Percentiles rank a stretch among this genome's conserved stretches.
Evolutionary conservation across 2,888 invertebrate species (phyloP).

Genomic region (Eudasyphora cyanicolor): DNA sequence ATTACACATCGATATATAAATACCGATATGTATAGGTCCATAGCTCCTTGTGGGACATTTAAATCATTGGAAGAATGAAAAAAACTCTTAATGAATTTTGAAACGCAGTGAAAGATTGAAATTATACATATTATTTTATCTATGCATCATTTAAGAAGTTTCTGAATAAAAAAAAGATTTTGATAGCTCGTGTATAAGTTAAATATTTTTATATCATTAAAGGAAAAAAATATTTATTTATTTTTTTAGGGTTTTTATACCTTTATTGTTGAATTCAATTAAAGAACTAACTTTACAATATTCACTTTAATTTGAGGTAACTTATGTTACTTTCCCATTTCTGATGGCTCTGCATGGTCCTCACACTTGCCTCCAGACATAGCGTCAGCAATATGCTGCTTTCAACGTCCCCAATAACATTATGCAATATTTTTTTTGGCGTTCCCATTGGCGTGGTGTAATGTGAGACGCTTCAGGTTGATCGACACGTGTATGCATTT

Average conservation of each 20-base stretch:
- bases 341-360: not conserved
- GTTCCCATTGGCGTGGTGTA: not conserved
- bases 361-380: not conserved
- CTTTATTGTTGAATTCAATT: not conserved
- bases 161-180: too few species aligned
- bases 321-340: not conserved
- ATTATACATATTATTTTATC: too few species aligned
- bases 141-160: too few species aligned
- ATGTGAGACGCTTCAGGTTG: conserved; percentile 1
- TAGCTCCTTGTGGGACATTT: too few species aligned
- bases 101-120: too few species aligned
- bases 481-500: not conserved
- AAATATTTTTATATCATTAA: not conserved
- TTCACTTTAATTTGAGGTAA: too few species aligned
- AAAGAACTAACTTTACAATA: too few species aligned
- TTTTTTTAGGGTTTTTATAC: not conserved
- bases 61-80: too few species aligned
- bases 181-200: too few species aligned
- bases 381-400: conserved; percentile 5
- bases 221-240: not conserved
- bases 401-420: conserved; percentile 1
- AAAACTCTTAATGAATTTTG: too few species aligned
- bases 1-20: too few species aligned
- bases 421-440: not conserved
- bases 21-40: too few species aligned